A percentile compares a stretch with the other conserved stretches of the same genome.
Conservation (phyloP, 2,888 invertebrate genomes). For the Neoascia interrupta region DNA sequence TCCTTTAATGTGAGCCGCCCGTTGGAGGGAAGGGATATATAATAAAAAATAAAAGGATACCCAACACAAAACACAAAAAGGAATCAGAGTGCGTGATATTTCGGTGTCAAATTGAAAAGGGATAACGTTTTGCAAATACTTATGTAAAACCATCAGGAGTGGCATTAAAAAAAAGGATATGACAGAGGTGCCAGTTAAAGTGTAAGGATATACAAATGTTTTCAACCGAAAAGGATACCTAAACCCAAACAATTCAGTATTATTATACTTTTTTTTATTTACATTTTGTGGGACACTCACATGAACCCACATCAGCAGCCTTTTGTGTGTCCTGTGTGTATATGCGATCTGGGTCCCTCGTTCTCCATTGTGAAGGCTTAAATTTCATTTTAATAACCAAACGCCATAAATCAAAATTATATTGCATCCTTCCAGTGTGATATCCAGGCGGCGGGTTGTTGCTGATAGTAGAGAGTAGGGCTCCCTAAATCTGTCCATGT, state of each 20-base stretch:
- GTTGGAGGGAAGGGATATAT: constrained; percentile 8
- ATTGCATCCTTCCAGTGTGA: constrained; percentile 60
- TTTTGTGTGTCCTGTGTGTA: constrained; percentile 3
- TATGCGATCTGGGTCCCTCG: not conserved
- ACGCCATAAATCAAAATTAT: constrained; percentile 77
- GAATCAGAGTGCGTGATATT: constrained; percentile 67
- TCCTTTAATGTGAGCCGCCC: constrained; percentile 49
- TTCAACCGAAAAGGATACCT: constrained; percentile 47
- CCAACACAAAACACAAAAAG: constrained; percentile 41
- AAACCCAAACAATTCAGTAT: constrained; percentile 28
- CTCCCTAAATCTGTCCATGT: constrained; percentile 15
- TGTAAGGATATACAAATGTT: constrained; percentile 64
- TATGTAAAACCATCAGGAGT: too few species aligned
- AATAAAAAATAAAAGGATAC: constrained; percentile 44
- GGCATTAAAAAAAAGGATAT: constrained; percentile 61
- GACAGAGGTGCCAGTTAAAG: constrained; percentile 51
- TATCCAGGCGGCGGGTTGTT: constrained; percentile 19
- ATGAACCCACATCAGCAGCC: constrained; percentile 56
- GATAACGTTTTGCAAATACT: constrained; percentile 60
- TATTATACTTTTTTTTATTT: constrained; percentile 25
- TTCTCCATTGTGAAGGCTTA: constrained; percentile 53
- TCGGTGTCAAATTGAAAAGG: constrained; percentile 69
- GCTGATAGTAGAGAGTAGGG: not conserved
- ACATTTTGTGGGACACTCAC: constrained; percentile 39
- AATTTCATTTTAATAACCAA: constrained; percentile 75